These are phyloP conservation scores for Drosophila paranaensis DNA, from an alignment of 2,888 invertebrate species.

Conservation along the genomic window DNA sequence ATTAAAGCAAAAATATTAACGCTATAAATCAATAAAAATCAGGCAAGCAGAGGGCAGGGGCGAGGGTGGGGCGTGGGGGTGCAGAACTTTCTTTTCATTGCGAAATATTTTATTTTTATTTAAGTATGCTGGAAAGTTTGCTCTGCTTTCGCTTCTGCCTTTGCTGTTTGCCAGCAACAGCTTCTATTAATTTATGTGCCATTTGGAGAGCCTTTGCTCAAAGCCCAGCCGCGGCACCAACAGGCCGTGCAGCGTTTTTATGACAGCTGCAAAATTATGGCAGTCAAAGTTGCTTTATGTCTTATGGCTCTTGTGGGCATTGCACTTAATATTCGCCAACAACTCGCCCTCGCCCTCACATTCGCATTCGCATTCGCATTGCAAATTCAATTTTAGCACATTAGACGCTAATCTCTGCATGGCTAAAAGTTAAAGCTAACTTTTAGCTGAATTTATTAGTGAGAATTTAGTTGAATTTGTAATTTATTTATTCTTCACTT, in stretches of 20 bases:
- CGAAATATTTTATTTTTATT: conserved; percentile 59
- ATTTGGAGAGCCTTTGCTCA: conserved; percentile 46
- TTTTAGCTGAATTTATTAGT: neutral
- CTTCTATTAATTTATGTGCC: conserved; percentile 74
- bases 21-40: conserved; percentile 73
- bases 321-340: conserved; percentile 18
- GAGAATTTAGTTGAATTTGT: too few relatives aligned
- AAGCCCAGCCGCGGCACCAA: neutral
- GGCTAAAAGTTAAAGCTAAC: neutral
- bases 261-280: conserved; percentile 69
- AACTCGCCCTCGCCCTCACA: too few relatives aligned
- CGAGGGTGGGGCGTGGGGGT: neutral
- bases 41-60: conserved; percentile 14
- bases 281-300: conserved; percentile 56
- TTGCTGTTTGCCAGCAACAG: conserved; percentile 25
- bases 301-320: conserved; percentile 32
- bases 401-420: neutral
- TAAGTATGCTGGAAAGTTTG: conserved; percentile 58
- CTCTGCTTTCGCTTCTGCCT: neutral
- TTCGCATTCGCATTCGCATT: neutral
- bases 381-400: conserved; percentile 4
- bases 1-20: conserved; percentile 78
- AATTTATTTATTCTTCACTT: neutral
- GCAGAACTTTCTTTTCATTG: conserved; percentile 41
- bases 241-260: conserved; percentile 56